Percentiles rank a stretch among this genome's conserved stretches.
Conservation (phyloP, 2,888 invertebrate species). For the Pandemis cinnamomeana region DNA sequence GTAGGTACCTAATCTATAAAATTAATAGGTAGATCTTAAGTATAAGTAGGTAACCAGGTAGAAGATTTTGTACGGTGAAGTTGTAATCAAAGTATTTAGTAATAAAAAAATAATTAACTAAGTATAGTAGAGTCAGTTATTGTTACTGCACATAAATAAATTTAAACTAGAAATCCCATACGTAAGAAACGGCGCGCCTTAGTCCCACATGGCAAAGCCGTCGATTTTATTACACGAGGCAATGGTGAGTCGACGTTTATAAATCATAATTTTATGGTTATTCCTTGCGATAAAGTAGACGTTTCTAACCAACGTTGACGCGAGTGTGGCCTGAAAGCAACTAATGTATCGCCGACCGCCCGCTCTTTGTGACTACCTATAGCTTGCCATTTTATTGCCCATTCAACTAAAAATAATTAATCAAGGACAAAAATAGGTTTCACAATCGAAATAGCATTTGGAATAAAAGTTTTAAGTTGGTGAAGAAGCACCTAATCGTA, state of each 20-base stretch:
- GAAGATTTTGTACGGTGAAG: background rate
- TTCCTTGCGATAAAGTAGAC: slow-evolving; percentile 70
- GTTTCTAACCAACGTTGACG: slow-evolving; percentile 55
- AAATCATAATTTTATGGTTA: slow-evolving; percentile 79
- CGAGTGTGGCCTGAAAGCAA: slow-evolving; percentile 49
- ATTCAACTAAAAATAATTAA: background rate
- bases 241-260: slow-evolving; percentile 71
- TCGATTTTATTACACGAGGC: slow-evolving; percentile 69
- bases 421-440: background rate
- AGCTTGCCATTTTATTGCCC: slow-evolving; percentile 11
- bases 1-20: too few species aligned
- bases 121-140: slow-evolving; percentile 8
- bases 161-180: slow-evolving; percentile 57
- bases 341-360: slow-evolving; percentile 30
- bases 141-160: slow-evolving; percentile 21
- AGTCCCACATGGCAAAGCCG: slow-evolving; percentile 62
- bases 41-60: background rate
- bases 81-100: background rate
- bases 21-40: too few species aligned
- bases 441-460: slow-evolving; percentile 4
- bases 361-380: background rate
- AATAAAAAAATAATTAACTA: background rate
- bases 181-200: slow-evolving; percentile 61
- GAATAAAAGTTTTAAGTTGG: background rate
- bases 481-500: background rate